phyloP scores from a whole-genome alignment of 2,797 vertebrate species.

The Enteromius anoplus region DNA sequence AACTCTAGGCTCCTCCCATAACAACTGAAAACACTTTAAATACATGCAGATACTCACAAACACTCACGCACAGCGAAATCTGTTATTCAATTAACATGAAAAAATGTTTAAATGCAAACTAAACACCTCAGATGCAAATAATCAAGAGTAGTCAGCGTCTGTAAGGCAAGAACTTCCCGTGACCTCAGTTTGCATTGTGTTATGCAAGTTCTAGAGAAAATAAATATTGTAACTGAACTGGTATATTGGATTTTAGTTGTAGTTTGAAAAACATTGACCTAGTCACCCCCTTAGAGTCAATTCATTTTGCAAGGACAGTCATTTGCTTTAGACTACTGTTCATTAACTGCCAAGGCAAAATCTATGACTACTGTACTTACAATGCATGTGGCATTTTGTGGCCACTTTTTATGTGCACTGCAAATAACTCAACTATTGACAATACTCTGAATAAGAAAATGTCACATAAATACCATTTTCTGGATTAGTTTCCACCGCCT shows the following conservation, averaged over 20 bases:
- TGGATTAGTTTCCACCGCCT: neutral
- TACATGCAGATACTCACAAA: slow-evolving; percentile 2
- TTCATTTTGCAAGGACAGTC: neutral
- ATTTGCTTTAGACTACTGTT: neutral
- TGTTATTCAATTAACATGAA: neutral
- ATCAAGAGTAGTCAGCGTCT: slow-evolving; percentile 31
- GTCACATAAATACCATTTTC: neutral
- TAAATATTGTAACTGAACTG: neutral
- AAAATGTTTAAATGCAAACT: neutral
- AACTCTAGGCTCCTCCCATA: slow-evolving; percentile 27
- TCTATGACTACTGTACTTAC: neutral
- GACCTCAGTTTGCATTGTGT: neutral
- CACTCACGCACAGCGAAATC: neutral
- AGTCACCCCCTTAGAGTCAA: neutral
- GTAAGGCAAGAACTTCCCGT: slow-evolving; percentile 17
- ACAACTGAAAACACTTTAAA: slow-evolving; percentile 49
- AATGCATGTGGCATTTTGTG: neutral
- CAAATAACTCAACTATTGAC: neutral
- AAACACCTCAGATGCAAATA: slow-evolving; percentile 17
- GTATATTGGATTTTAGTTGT: neutral
- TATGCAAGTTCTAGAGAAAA: neutral
- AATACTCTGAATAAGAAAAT: neutral
- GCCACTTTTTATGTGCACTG: slow-evolving; percentile 19
- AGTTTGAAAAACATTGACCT: neutral
- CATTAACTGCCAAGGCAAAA: neutral